Conservation (phyloP, 2,797 vertebrate genomes). For the Acanthopagrus latus region DNA sequence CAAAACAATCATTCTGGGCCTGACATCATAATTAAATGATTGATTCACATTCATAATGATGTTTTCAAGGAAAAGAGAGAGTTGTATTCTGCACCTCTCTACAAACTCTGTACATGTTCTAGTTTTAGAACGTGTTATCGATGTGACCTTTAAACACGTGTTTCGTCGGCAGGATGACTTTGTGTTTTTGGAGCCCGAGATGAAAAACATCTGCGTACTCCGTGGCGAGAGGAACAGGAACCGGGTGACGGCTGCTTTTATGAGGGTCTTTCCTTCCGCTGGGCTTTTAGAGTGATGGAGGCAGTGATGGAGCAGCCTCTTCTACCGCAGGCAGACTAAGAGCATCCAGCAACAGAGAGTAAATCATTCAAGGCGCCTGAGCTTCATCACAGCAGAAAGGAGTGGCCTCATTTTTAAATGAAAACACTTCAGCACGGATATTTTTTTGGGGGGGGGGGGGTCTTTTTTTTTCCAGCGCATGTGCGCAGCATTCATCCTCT, state of each 20-base stretch:
- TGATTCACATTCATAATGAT: too few species aligned
- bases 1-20: too few species aligned
- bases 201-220: slow-evolving; percentile 40
- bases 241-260: slow-evolving; percentile 34
- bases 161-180: not conserved
- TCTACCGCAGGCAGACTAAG: slow-evolving; percentile 83
- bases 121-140: too few species aligned
- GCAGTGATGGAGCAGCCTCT: slow-evolving; percentile 68
- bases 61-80: too few species aligned
- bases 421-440: slow-evolving; percentile 58
- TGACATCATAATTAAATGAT: too few species aligned
- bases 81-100: too few species aligned
- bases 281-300: slow-evolving; percentile 81
- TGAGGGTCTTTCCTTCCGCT: slow-evolving; percentile 82
- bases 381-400: slow-evolving; percentile 49
- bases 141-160: too few species aligned
- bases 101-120: too few species aligned
- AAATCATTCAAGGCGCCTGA: slow-evolving; percentile 70
- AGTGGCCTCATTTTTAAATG: slow-evolving; percentile 61
- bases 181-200: slow-evolving; percentile 18
- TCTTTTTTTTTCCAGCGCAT: slow-evolving; percentile 12
- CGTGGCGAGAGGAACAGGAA: slow-evolving; percentile 28
- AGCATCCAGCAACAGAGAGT: slow-evolving; percentile 86
- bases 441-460: too few species aligned
- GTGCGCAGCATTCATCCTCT: slow-evolving; percentile 45